Conservation (phyloP, 2,888 invertebrate genomes). For the Dryadula phaetusa region DNA sequence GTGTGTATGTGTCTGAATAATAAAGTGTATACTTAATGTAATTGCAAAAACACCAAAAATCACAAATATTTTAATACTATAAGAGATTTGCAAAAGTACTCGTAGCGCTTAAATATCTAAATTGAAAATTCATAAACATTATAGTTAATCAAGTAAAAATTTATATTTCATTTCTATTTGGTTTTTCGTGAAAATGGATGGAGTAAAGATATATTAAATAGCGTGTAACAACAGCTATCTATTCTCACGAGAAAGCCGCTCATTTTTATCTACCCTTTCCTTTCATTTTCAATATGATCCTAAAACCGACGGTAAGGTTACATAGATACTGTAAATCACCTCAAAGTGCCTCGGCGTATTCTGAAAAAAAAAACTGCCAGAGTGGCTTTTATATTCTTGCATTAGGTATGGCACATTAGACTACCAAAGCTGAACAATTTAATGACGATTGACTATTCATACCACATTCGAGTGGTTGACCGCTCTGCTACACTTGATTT, state of each 20-base stretch:
- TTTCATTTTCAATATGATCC: conserved; percentile 46
- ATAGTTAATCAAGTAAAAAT: conserved; percentile 8
- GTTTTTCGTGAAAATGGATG: conserved; percentile 9
- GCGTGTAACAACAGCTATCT: conserved; percentile 34
- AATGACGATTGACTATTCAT: conserved; percentile 84
- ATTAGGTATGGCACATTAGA: conserved; percentile 61
- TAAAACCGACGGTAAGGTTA: conserved; percentile 44
- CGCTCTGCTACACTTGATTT: conserved; percentile 81
- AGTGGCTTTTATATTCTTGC: conserved; percentile 48
- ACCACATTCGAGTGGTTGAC: conserved; percentile 80
- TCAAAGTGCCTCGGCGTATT: conserved; percentile 43
- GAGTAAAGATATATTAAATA: conserved; percentile 25
- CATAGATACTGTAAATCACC: conserved; percentile 49
- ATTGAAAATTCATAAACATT: too few species aligned
- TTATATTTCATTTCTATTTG: conserved; percentile 7
- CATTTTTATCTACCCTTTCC: conserved; percentile 36
- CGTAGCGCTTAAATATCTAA: too few species aligned
- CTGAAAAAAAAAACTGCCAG: conserved; percentile 40
- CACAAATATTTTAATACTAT: too few species aligned
- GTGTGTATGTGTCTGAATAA: too few species aligned
- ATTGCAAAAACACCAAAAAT: too few species aligned
- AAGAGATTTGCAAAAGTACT: too few species aligned
- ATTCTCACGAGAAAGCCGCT: conserved; percentile 40
- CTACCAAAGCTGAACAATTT: conserved; percentile 82
- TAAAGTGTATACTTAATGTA: too few species aligned